phyloP scores from a whole-genome alignment of 2,113 vertebrate genomes.

The Plecotus auritus region DNA sequence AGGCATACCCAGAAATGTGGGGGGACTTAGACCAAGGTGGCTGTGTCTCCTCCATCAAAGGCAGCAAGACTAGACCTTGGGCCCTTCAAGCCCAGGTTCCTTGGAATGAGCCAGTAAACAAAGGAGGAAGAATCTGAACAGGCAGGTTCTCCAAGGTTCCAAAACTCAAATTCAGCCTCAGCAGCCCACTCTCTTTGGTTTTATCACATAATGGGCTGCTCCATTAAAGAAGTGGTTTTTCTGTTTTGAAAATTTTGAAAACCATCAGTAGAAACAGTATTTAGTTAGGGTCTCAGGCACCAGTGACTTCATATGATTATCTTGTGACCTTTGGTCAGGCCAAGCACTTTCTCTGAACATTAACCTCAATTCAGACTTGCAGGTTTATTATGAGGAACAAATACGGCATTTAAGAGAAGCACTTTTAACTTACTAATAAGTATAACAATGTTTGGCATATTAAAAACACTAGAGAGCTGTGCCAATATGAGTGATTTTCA shows the following conservation, averaged over 20 bases:
- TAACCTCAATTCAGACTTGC: background rate
- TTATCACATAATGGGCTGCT: background rate
- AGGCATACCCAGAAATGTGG: background rate
- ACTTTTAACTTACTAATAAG: background rate
- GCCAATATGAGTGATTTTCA: background rate
- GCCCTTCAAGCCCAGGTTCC: fast-evolving
- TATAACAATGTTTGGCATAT: background rate
- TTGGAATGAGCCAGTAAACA: background rate
- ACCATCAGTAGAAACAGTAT: background rate
- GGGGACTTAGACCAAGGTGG: background rate
- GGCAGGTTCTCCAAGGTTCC: background rate
- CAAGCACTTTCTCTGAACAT: background rate
- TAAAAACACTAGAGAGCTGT: background rate
- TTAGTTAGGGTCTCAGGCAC: background rate
- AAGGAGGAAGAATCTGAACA: background rate
- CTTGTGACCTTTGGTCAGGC: background rate
- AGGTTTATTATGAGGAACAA: background rate
- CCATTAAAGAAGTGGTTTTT: background rate
- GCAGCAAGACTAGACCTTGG: background rate
- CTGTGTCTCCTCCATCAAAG: background rate
- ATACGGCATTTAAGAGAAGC: background rate
- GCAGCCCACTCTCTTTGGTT: background rate
- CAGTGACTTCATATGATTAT: background rate
- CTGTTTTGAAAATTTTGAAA: background rate
- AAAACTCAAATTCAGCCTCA: background rate